Evolutionary conservation across 2,797 vertebrate species (phyloP).

Genomic region (Pipistrellus pipistrellus): DNA sequence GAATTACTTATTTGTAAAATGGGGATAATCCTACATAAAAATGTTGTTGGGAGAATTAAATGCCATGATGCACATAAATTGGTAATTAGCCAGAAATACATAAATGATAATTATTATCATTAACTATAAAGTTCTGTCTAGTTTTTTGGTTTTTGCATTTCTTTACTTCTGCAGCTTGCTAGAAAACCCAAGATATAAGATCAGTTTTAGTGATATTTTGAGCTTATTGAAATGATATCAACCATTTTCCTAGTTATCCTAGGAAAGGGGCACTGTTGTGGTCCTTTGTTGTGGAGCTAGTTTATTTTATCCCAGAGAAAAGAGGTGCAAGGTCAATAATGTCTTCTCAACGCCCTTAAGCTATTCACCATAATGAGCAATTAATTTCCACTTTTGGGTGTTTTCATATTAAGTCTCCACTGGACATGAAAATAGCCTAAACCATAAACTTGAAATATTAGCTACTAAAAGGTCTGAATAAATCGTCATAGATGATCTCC

Average conservation of each 20-base stretch:
- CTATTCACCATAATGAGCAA: slow-evolving; percentile 52
- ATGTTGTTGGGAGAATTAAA: not conserved
- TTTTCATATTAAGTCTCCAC: slow-evolving; percentile 56
- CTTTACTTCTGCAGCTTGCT: not conserved
- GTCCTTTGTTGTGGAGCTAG: not conserved
- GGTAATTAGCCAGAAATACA: not conserved
- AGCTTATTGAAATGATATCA: not conserved
- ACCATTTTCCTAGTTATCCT: not conserved
- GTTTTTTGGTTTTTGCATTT: not conserved
- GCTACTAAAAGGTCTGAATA: not conserved
- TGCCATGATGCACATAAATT: not conserved
- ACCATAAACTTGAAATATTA: slow-evolving; percentile 28
- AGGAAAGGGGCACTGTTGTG: not conserved
- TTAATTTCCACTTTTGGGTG: slow-evolving; percentile 25
- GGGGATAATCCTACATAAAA: not conserved
- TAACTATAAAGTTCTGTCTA: not conserved
- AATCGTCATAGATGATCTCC: not conserved
- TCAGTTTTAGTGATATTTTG: not conserved
- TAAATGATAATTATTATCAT: not conserved
- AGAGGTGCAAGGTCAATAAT: not conserved
- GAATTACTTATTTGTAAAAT: not conserved
- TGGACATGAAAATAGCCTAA: slow-evolving; percentile 32
- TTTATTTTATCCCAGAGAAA: not conserved
- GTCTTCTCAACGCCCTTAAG: not conserved
- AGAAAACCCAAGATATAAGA: not conserved